These are phyloP conservation scores for Hepsetus odoe DNA, from an alignment of 2,113 vertebrate species.

Conservation along the genomic window DNA sequence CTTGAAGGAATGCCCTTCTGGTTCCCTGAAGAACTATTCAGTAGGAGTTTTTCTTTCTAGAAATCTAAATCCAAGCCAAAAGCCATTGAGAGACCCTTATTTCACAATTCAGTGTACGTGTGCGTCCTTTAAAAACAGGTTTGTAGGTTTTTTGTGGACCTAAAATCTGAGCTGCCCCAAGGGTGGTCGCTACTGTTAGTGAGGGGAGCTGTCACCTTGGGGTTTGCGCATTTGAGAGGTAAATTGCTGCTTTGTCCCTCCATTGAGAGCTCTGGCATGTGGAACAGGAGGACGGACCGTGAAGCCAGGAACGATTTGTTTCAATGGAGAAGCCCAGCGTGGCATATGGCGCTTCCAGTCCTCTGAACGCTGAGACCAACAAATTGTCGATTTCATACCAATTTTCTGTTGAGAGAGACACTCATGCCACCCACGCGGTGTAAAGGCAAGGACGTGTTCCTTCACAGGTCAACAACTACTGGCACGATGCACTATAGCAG, in stretches of 20 bases:
- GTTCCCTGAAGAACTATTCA: no score
- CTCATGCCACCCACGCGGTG: slow-evolving; percentile 69
- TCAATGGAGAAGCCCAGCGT: slow-evolving; percentile 68
- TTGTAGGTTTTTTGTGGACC: neutral
- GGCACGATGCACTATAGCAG: neutral
- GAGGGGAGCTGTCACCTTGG: slow-evolving; percentile 52
- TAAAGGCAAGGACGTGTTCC: neutral
- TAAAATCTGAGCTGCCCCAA: neutral
- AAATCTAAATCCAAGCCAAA: neutral
- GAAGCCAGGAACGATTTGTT: slow-evolving; percentile 80
- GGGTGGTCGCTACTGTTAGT: neutral
- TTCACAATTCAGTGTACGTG: slow-evolving; percentile 17
- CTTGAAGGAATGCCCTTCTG: no score
- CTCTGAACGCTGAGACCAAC: slow-evolving; percentile 70
- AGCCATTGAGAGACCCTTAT: neutral
- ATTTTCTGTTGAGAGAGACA: slow-evolving; percentile 64
- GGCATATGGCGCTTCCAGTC: slow-evolving; percentile 69
- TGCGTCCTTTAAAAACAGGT: neutral
- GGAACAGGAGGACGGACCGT: slow-evolving; percentile 75
- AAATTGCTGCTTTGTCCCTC: slow-evolving; percentile 76
- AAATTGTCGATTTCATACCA: slow-evolving; percentile 81
- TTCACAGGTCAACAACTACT: neutral
- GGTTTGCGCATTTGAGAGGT: slow-evolving; percentile 66
- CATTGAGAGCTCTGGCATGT: slow-evolving; percentile 67
- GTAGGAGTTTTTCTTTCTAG: no score